Evolutionary conservation across 2,888 invertebrate species (phyloP), one percentile per base, ranked within the genome.

Genomic region (Cataglyphis cursor): DNA sequence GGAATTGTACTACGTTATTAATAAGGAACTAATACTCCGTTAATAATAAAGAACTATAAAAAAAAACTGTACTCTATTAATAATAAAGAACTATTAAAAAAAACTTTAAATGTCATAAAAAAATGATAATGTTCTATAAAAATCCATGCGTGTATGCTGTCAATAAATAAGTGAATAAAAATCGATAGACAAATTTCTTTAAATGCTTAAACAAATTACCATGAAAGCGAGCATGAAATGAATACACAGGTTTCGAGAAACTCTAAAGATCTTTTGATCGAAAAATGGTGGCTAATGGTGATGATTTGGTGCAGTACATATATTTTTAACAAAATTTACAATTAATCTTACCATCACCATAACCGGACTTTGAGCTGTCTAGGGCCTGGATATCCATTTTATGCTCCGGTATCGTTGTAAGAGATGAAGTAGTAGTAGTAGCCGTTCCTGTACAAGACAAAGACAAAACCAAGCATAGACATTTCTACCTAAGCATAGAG

Each of bases 321-420:
- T 24, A 62, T 18, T n/a, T 24, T 18, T 61, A 61, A 51, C 21
- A 57, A 51, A 64, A 64, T 81, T 54, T n/a, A 44, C 35, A 12
- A 75, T 66, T 44, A n/a, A n/a, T 92, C 94, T 94, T 94, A 94
- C 94, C 93, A 92, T 92, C 93, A 92, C 91, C 91, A 90, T 90
- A 90, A 93, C 92, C 92, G 54, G 86, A 85, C 82, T 90, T 85
- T 86, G 92, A 92, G 92, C 91, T 92, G 93, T 93, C 91, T 91
- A 93, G 90, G 87, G 92, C 93, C 93, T 93, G 93, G 93, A 93
- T 94, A 92, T 93, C 93, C 93, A 93, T 93, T 93, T 94, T 93
- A 93, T 92, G 90, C 90, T 90, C 92, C 90, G 93, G 91, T 90
- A 93, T 93, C 89, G 93, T 93, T 80, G 93, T 94, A 74, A 90